These are phyloP conservation scores for Diorhabda carinulata DNA, from an alignment of 1,140 invertebrate species.

Conservation along the genomic window DNA sequence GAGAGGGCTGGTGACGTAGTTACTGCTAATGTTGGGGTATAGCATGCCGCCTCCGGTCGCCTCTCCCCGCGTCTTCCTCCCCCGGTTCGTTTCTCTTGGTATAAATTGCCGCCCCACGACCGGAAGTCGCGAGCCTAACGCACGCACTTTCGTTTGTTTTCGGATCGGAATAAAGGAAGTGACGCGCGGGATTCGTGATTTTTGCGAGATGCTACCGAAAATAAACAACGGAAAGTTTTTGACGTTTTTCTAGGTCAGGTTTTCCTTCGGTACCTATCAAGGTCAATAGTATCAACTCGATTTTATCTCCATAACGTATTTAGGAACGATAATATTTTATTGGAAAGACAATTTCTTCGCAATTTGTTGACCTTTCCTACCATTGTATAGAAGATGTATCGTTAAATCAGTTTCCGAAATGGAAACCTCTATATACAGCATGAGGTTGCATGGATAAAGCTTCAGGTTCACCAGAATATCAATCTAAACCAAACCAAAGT, in stretches of 20 bases:
- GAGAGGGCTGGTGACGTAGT: slow-evolving; percentile 37
- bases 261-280: not conserved
- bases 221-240: not conserved
- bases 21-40: slow-evolving; percentile 18
- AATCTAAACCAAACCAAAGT: too few relatives aligned
- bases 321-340: too few relatives aligned
- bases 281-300: not conserved
- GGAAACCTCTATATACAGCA: too few relatives aligned
- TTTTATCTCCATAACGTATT: too few relatives aligned
- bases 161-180: not conserved
- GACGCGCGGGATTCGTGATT: not conserved
- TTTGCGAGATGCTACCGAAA: not conserved
- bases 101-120: not conserved
- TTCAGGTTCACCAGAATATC: too few relatives aligned
- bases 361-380: too few relatives aligned
- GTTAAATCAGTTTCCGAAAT: too few relatives aligned
- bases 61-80: not conserved
- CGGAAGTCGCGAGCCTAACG: slow-evolving; percentile 1
- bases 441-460: too few relatives aligned
- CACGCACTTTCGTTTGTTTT: not conserved
- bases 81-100: too few relatives aligned
- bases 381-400: too few relatives aligned
- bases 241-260: slow-evolving; percentile 1
- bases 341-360: too few relatives aligned
- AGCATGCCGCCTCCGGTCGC: slow-evolving; percentile 12